phyloP scores from a whole-genome alignment of 2,113 vertebrate genomes.

The Gnathonemus longibarbis region DNA sequence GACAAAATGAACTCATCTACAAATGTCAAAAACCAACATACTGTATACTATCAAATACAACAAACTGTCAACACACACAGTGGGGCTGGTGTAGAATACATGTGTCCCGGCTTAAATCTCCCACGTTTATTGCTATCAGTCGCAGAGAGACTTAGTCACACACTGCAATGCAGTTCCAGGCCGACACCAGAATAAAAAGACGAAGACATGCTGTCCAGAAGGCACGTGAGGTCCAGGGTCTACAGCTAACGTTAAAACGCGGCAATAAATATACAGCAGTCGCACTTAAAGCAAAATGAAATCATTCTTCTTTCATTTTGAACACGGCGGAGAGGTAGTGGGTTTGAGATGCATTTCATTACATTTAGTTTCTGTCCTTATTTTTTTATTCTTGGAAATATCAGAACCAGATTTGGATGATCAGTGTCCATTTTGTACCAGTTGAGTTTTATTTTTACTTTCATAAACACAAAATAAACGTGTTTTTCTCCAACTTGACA shows the following conservation, averaged over 20 bases:
- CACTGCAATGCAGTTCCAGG: background rate
- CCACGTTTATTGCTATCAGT: background rate
- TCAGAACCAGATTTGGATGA: background rate
- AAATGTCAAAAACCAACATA: background rate
- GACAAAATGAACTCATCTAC: background rate
- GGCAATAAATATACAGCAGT: background rate
- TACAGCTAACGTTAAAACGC: background rate
- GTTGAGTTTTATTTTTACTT: background rate
- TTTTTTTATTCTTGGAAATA: background rate
- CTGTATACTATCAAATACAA: background rate
- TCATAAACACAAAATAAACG: background rate
- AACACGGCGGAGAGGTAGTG: conserved; percentile 7
- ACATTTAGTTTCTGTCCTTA: background rate
- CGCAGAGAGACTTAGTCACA: background rate
- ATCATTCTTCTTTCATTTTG: background rate
- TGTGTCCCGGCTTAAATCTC: no score
- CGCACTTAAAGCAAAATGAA: background rate
- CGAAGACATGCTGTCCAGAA: background rate
- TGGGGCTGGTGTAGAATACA: background rate
- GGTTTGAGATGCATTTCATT: background rate
- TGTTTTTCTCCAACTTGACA: background rate
- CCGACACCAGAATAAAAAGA: background rate
- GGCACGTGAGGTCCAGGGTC: background rate
- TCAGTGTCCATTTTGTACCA: background rate
- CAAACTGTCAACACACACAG: background rate